Conservation (phyloP, 1,140 invertebrate species). For the Platyscapa corneri region DNA sequence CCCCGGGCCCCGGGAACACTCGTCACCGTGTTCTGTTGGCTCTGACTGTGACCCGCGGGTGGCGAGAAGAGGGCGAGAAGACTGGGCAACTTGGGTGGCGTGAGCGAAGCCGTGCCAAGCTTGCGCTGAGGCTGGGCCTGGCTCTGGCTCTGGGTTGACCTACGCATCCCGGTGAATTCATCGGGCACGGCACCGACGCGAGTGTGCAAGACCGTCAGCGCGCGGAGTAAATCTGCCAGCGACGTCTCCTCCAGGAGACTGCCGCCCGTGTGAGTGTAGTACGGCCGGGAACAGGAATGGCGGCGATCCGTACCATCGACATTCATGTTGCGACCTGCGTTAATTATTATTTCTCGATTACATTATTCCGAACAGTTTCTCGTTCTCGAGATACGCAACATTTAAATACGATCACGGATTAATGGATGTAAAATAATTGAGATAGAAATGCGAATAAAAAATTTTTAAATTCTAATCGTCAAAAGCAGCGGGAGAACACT, state of each 20-base stretch:
- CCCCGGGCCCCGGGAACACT: conserved; percentile 24
- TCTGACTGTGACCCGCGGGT: conserved; percentile 57
- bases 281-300: conserved; percentile 53
- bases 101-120: conserved; percentile 75
- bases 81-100: conserved; percentile 72
- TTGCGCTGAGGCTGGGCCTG: conserved; percentile 70
- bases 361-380: too few relatives aligned
- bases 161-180: conserved; percentile 51
- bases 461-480: too few relatives aligned
- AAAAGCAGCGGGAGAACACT: too few relatives aligned
- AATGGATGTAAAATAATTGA: too few relatives aligned
- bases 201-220: conserved; percentile 78
- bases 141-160: not conserved
- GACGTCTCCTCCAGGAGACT: conserved; percentile 84
- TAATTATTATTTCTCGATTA: not conserved
- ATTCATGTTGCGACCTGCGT: not conserved
- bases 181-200: conserved; percentile 65
- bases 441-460: too few relatives aligned
- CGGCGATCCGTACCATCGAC: conserved; percentile 16
- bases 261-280: conserved; percentile 65
- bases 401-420: too few relatives aligned
- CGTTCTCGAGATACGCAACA: too few relatives aligned
- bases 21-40: conserved; percentile 63
- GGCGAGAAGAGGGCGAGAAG: conserved; percentile 69
- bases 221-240: conserved; percentile 83